A percentile compares a stretch with the other conserved stretches of the same genome.
Evolutionary conservation across 1,140 invertebrate genomes (phyloP).

Genomic region (Drosophila tropicalis): DNA sequence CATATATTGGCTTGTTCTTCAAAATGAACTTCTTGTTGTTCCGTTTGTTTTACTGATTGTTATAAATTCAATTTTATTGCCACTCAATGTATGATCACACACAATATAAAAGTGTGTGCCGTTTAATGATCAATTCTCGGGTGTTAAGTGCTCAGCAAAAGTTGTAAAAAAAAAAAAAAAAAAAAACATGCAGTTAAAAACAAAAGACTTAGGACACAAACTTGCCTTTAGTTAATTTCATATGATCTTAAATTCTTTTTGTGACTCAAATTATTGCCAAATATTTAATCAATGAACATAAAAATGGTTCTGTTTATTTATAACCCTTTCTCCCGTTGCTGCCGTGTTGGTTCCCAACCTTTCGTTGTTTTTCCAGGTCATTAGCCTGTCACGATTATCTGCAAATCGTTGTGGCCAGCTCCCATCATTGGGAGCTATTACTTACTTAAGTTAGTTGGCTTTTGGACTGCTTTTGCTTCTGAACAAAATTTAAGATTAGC

Average conservation of each 20-base stretch:
- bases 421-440: conserved; percentile 24
- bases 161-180: conserved; percentile 36
- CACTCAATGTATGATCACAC: conserved; percentile 43
- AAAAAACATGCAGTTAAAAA: conserved; percentile 35
- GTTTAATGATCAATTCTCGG: conserved; percentile 47
- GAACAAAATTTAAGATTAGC: conserved; percentile 33
- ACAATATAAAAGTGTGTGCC: conserved; percentile 41
- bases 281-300: conserved; percentile 24
- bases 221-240: conserved; percentile 29
- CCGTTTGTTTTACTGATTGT: conserved; percentile 42
- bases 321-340: conserved; percentile 10
- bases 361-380: conserved; percentile 49
- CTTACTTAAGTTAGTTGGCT: conserved; percentile 19
- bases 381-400: conserved; percentile 66
- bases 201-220: conserved; percentile 71
- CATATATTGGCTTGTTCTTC: conserved; percentile 32
- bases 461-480: conserved; percentile 11
- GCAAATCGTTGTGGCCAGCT: conserved; percentile 39
- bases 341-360: conserved; percentile 33
- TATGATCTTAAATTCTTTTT: conserved; percentile 1
- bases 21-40: conserved; percentile 39
- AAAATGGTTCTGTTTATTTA: conserved; percentile 36
- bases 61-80: conserved; percentile 65
- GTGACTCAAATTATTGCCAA: conserved; percentile 47
- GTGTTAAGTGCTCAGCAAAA: conserved; percentile 50